A percentile compares a stretch with the other conserved stretches of the same genome.
Evolutionary conservation across 2,888 invertebrate genomes (phyloP).

Genomic region (Candidula unifasciata): DNA sequence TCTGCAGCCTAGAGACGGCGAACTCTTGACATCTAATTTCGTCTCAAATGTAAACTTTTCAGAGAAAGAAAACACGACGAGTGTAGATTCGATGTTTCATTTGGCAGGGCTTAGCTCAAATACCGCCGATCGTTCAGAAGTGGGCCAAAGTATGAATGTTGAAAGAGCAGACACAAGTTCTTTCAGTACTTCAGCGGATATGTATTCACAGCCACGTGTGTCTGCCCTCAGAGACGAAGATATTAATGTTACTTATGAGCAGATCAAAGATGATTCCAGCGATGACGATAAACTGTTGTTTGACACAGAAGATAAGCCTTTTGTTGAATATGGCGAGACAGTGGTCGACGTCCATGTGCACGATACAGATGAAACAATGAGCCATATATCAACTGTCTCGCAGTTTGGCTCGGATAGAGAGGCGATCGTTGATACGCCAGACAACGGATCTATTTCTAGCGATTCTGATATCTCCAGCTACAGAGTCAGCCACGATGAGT

Average conservation of each 20-base stretch:
- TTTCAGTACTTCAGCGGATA: not conserved
- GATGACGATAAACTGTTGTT: not conserved
- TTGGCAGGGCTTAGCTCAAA: not conserved
- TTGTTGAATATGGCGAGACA: not conserved
- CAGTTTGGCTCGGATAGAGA: not conserved
- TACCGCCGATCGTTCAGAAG: not conserved
- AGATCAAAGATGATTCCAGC: not conserved
- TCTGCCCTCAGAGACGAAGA: not conserved
- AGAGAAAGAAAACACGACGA: not conserved
- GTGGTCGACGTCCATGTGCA: not conserved
- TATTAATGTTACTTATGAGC: not conserved
- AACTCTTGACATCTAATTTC: slow-evolving; percentile 12
- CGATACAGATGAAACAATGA: not conserved
- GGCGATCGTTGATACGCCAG: not conserved
- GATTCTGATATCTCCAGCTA: slow-evolving; percentile 10
- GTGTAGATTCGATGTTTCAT: not conserved
- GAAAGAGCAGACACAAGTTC: not conserved
- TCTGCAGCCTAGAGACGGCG: not conserved
- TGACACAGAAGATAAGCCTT: no score
- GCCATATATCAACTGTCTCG: not conserved
- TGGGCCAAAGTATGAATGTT: not conserved
- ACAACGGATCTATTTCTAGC: not conserved
- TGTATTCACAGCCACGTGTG: not conserved
- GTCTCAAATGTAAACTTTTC: slow-evolving; percentile 4
- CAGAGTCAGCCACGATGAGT: not conserved